These are phyloP conservation scores for Gymnarchus niloticus DNA, from an alignment of 2,113 vertebrate genomes.

Conservation along the genomic window DNA sequence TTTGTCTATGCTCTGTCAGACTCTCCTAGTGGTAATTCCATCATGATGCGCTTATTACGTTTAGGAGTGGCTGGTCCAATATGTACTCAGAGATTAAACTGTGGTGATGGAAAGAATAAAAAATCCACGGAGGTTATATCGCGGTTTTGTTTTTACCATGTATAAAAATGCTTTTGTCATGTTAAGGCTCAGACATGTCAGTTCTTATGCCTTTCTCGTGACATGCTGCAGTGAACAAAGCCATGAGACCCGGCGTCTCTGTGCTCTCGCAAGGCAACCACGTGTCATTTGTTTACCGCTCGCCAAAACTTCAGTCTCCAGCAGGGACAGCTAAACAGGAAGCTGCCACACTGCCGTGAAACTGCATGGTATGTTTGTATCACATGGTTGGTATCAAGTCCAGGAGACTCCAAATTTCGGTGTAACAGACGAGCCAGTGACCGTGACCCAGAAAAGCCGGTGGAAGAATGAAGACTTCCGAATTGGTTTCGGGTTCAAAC, in stretches of 20 bases:
- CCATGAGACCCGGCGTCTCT: neutral
- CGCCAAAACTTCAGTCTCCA: too few relatives aligned
- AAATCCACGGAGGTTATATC: neutral
- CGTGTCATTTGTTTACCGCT: neutral
- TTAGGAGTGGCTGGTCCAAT: neutral
- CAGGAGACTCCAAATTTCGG: too few relatives aligned
- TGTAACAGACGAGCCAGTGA: neutral
- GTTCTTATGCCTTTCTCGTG: too few relatives aligned
- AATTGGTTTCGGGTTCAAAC: neutral
- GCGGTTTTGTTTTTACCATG: neutral
- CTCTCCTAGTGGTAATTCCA: neutral
- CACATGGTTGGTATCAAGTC: too few relatives aligned
- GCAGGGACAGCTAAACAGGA: too few relatives aligned
- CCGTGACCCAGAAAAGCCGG: neutral
- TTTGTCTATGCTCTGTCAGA: neutral
- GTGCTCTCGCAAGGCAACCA: neutral
- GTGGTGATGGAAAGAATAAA: neutral
- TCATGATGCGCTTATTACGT: neutral
- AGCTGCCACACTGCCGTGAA: too few relatives aligned
- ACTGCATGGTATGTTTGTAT: too few relatives aligned
- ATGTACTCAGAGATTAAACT: slow-evolving; percentile 3
- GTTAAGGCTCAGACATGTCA: too few relatives aligned
- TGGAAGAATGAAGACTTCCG: neutral
- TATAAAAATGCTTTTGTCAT: neutral
- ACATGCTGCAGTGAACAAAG: neutral